These are phyloP conservation scores for Stenchaetothrips biformis DNA, from an alignment of 2,888 invertebrate species.

Conservation along the genomic window DNA sequence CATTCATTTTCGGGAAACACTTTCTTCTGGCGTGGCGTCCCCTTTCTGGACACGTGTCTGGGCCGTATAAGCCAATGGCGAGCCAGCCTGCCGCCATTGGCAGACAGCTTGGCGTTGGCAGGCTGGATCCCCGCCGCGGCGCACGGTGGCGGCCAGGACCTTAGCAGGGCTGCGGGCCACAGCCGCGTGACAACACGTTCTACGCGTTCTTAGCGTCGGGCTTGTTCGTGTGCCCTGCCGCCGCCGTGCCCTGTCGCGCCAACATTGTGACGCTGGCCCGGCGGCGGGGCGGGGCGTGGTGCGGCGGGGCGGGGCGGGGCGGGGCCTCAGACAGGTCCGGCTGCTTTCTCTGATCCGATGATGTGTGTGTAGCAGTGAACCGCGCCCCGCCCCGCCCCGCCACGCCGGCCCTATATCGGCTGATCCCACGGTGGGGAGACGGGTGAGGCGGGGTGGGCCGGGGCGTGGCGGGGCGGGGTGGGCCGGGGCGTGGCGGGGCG, in stretches of 20 bases:
- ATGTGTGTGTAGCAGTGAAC: constrained; percentile 13
- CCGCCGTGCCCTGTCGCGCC: background rate
- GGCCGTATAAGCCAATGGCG: too few species aligned
- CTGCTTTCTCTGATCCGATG: constrained; percentile 24
- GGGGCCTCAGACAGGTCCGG: background rate
- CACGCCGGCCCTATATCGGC: background rate
- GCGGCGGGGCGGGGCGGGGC: constrained; percentile 7
- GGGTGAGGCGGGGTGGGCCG: background rate
- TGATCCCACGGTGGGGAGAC: constrained; percentile 1
- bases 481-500: background rate
- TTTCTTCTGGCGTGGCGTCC: too few species aligned
- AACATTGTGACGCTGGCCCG: constrained; percentile 7
- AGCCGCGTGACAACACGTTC: too few species aligned
- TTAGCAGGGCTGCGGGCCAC: too few species aligned
- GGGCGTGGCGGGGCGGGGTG: background rate
- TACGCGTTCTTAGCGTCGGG: too few species aligned
- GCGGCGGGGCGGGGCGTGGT: background rate
- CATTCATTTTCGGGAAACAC: too few species aligned
- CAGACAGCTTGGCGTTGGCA: too few species aligned
- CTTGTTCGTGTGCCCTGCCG: background rate
- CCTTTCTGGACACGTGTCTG: too few species aligned
- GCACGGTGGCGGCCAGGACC: too few species aligned
- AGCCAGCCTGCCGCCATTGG: too few species aligned
- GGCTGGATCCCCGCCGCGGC: too few species aligned
- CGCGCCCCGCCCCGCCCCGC: background rate